phyloP scores from a whole-genome alignment of 1,140 invertebrate genomes.

The Myzus persicae region DNA sequence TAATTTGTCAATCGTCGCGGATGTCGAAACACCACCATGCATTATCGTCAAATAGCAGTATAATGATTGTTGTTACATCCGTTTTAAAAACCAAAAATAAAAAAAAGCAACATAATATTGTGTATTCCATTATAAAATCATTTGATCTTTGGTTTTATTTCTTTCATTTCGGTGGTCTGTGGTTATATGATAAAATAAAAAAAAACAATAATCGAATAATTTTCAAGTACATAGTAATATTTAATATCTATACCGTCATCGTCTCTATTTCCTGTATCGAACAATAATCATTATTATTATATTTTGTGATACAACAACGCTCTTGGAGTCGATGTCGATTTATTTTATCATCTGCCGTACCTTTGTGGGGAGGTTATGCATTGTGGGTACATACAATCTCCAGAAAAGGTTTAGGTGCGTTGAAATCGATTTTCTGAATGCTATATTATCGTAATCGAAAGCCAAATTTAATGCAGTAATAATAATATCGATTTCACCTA shows the following conservation, averaged over 20 bases:
- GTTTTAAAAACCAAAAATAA: background rate
- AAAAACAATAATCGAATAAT: background rate
- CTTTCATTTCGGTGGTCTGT: background rate
- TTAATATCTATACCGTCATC: background rate
- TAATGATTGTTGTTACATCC: background rate
- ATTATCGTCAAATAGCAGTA: background rate
- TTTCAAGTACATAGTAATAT: background rate
- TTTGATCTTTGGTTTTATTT: background rate
- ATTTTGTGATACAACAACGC: background rate
- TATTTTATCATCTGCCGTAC: background rate
- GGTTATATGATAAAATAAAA: background rate
- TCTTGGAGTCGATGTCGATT: background rate
- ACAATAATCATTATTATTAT: constrained; percentile 7
- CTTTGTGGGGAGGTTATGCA: background rate
- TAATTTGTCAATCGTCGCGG: background rate
- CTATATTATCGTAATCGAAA: background rate
- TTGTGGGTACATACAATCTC: background rate
- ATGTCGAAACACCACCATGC: background rate
- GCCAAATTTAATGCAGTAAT: background rate
- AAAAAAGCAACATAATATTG: background rate
- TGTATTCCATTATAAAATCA: background rate
- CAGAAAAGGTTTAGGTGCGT: background rate
- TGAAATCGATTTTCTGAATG: background rate
- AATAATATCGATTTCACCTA: background rate
- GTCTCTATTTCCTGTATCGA: background rate